Conservation (phyloP, 37 sponge, comb jelly and placozoan species). For the Aphrocallistes beatrix region DNA sequence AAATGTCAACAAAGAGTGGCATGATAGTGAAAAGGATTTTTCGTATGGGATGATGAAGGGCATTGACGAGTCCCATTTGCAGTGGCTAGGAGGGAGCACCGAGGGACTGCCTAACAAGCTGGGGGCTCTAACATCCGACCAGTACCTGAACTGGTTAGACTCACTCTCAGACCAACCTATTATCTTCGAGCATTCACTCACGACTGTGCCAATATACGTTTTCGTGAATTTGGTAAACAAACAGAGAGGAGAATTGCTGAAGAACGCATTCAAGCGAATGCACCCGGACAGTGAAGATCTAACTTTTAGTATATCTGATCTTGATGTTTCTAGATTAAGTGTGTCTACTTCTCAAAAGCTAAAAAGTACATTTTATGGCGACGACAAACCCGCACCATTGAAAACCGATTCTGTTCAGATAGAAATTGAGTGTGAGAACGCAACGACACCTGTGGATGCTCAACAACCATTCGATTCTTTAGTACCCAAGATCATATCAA, state of each 20-base stretch:
- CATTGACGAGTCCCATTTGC: neutral
- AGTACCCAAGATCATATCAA: no score
- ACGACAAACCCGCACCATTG: no score
- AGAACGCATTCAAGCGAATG: neutral
- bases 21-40: neutral
- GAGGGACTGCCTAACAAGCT: neutral
- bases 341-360: no score
- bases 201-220: neutral
- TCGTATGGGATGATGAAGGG: neutral
- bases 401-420: no score
- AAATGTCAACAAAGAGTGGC: neutral
- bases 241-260: neutral
- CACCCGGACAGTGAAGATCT: neutral
- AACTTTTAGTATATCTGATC: neutral
- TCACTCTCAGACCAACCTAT: neutral
- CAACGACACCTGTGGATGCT: no score
- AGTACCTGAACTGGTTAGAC: neutral
- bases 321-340: neutral
- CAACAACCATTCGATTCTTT: no score
- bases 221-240: neutral
- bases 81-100: neutral
- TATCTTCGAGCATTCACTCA: neutral
- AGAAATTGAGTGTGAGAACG: no score
- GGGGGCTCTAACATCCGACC: neutral
- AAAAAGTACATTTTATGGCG: no score